Base-by-base conservation (phyloP, 2,888 invertebrate genomes). In the Ophion costatus region DNA sequence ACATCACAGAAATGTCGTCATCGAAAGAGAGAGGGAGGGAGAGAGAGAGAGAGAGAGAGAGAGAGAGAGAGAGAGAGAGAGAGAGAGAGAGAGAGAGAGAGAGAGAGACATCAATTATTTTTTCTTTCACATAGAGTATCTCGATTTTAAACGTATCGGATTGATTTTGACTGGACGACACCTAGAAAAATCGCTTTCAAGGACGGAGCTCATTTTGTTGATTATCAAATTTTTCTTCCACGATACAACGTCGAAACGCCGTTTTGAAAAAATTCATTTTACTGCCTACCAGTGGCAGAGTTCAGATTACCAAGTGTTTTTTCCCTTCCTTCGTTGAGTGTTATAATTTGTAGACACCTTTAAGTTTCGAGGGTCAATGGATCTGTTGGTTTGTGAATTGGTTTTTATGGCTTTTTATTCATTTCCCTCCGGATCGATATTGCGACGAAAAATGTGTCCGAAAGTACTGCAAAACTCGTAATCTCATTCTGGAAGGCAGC, bases 1-100 rank as follows among this genome's bases (percentile, higher is more conserved):
- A 45, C 61, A 74, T 63, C 74, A 74, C 74, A 61, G 74, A 63
- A 74, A 45, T 59, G 74, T 63, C 74, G 20, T 63, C 61, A 74
- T 57, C 71, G 29, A 29, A 4, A 29, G 29, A 29, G 29, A 29
- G 29, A 29, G 29, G 29, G 29, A 9, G 22, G 7, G 38, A 38
- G 38, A 7, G 38, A 38, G 38, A 38, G 38, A 38, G 38, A 38
- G 38, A 38, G 38, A 38, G 38, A 38, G 38, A 38, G 38, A 38
- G 38, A 38, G 38, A 33, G 33, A 33, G 33, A 33, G 51, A 51
- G 51, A 51, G 51, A 17, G 14, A 14, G 17, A 51, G 51, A 51
- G 20, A 24, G 24, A 9, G n/a, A 57, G 7, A 57, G 38, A 63
- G 51, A 17, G 14, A 14, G 17, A 51, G 51, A 51, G 20, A 24